phyloP scores from a whole-genome alignment of 2,888 invertebrate genomes.

The Tetropium fuscum region DNA sequence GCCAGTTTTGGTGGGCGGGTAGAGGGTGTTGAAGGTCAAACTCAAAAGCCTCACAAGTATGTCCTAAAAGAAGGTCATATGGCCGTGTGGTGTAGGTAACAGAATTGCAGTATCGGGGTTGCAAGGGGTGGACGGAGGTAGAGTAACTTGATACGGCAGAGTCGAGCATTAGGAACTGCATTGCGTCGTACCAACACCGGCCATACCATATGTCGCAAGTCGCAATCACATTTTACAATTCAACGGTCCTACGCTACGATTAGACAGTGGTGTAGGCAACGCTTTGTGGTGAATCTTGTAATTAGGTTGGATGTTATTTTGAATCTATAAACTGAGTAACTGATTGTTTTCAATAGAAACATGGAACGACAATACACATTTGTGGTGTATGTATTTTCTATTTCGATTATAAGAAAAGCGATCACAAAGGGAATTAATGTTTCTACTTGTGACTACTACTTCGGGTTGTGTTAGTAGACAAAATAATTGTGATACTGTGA shows the following conservation, averaged over 20 bases:
- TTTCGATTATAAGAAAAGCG: too few relatives aligned
- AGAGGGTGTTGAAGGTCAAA: conserved; percentile 38
- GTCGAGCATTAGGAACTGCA: conserved; percentile 39
- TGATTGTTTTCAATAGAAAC: too few relatives aligned
- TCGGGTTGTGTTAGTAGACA: too few relatives aligned
- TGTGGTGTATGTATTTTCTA: too few relatives aligned
- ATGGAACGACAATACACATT: too few relatives aligned
- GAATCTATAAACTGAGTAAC: too few relatives aligned
- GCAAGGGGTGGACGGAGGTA: conserved; percentile 25
- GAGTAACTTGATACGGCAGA: conserved; percentile 34
- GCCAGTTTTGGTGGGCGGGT: conserved; percentile 28
- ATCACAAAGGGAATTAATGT: too few relatives aligned
- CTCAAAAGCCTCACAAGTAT: conserved; percentile 20
- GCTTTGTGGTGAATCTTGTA: too few relatives aligned
- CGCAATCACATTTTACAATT: conserved; percentile 45
- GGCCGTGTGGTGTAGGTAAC: conserved; percentile 30
- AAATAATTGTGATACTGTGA: too few relatives aligned
- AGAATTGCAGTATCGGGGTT: conserved; percentile 31
- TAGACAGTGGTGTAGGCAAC: conserved; percentile 27
- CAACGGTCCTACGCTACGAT: too few relatives aligned
- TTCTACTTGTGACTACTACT: too few relatives aligned
- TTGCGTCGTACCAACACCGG: conserved; percentile 43
- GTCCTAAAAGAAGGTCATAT: conserved; percentile 34
- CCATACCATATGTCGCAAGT: conserved; percentile 49
- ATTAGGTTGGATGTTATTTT: too few relatives aligned